A percentile compares a stretch with the other conserved stretches of the same genome.
phyloP scores from a whole-genome alignment of 2,888 invertebrate species.

The Teleogryllus oceanicus region DNA sequence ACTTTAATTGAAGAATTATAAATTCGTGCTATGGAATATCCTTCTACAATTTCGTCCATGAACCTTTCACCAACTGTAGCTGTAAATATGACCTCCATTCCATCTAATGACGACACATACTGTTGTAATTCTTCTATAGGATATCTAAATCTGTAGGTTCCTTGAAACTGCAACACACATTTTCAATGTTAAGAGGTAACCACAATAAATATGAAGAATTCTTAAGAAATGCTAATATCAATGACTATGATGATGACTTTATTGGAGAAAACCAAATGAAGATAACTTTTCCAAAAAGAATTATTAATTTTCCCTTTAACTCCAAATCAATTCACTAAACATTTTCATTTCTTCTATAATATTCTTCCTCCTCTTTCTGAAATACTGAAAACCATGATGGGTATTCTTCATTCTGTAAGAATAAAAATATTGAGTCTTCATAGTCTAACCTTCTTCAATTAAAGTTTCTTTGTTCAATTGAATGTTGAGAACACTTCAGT shows the following conservation, averaged over 20 bases:
- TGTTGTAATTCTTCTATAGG: constrained; percentile 74
- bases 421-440: too few relatives aligned
- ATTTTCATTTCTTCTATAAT: constrained; percentile 22
- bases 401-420: constrained; percentile 65
- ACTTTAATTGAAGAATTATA: constrained; percentile 82
- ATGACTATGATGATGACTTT: neutral
- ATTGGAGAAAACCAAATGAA: neutral
- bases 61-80: constrained; percentile 86
- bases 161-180: constrained; percentile 65
- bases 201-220: neutral
- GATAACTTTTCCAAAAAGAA: neutral
- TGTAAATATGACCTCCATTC: constrained; percentile 76
- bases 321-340: too few relatives aligned
- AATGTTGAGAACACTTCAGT: neutral
- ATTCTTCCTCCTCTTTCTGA: constrained; percentile 27
- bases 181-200: neutral
- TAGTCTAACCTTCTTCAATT: too few relatives aligned
- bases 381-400: constrained; percentile 70
- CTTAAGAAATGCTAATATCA: neutral
- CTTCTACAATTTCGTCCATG: constrained; percentile 78
- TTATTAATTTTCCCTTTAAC: too few relatives aligned
- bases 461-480: too few relatives aligned
- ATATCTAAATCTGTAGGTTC: constrained; percentile 82
- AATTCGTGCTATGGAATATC: constrained; percentile 81
- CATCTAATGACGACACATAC: constrained; percentile 64